phyloP scores from a whole-genome alignment of 2,888 invertebrate genomes.

The Hyposoter didymator region DNA sequence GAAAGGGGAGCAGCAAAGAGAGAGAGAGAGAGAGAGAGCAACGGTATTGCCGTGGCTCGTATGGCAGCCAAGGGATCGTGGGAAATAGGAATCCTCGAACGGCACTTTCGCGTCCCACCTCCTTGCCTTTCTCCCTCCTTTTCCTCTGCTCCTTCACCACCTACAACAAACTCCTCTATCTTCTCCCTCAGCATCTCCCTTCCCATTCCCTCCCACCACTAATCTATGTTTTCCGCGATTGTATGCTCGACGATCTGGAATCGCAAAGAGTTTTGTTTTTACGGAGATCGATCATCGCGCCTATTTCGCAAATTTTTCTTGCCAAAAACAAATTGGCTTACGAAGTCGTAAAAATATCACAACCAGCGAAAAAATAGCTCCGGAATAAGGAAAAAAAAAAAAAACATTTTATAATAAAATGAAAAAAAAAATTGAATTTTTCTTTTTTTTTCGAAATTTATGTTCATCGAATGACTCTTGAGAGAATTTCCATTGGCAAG shows the following conservation, averaged over 20 bases:
- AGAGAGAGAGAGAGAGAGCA: slow-evolving; percentile 12
- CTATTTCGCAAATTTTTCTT: too few species aligned
- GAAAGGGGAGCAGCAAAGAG: slow-evolving; percentile 14
- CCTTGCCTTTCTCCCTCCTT: slow-evolving; percentile 65
- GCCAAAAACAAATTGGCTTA: too few species aligned
- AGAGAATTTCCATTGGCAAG: not conserved
- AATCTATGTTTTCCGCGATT: slow-evolving; percentile 77
- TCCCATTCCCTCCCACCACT: slow-evolving; percentile 51
- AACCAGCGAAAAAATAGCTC: too few species aligned
- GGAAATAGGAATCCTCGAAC: slow-evolving; percentile 83
- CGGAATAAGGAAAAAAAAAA: too few species aligned
- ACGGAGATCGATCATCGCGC: not conserved
- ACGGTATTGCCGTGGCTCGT: slow-evolving; percentile 79
- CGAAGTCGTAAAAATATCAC: too few species aligned
- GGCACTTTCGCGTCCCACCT: slow-evolving; percentile 81
- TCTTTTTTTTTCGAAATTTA: not conserved
- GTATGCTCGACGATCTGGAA: slow-evolving; percentile 74
- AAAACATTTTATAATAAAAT: too few species aligned
- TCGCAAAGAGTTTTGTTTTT: not conserved
- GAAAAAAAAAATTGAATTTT: too few species aligned
- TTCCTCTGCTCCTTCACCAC: slow-evolving; percentile 39
- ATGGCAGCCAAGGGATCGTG: slow-evolving; percentile 82
- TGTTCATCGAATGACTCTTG: not conserved
- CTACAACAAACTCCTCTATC: slow-evolving; percentile 60
- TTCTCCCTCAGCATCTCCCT: slow-evolving; percentile 61